phyloP scores from a whole-genome alignment of 2,113 vertebrate genomes.

The Proterorhinus semilunaris region DNA sequence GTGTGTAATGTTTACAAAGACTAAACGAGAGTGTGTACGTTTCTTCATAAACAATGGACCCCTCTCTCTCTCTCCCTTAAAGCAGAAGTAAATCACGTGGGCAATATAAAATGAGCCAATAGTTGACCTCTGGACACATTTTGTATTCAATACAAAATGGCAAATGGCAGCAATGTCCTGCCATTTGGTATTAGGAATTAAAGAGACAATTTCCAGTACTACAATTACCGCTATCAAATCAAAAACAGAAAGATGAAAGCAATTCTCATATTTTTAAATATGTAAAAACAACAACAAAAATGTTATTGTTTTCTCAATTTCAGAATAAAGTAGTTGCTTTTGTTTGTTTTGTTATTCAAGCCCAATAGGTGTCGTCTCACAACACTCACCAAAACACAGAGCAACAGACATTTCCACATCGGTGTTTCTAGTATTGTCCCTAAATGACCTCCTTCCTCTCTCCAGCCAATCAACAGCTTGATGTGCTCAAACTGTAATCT shows the following conservation, averaged over 20 bases:
- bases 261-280: no score
- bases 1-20: slow-evolving; percentile 1
- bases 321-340: not conserved
- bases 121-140: no score
- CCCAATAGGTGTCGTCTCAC: not conserved
- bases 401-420: not conserved
- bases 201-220: no score
- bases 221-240: no score
- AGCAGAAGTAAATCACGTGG: not conserved
- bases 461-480: slow-evolving; percentile 34
- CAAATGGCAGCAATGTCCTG: no score
- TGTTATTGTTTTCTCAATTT: no score
- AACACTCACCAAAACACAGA: slow-evolving; percentile 5
- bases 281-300: no score
- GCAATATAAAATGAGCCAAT: not conserved
- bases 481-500: slow-evolving; percentile 55
- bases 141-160: no score
- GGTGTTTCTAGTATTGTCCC: slow-evolving; percentile 24
- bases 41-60: not conserved
- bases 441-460: slow-evolving; percentile 21
- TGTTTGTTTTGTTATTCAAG: not conserved
- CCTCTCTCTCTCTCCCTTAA: not conserved
- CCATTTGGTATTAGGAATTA: no score
- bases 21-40: slow-evolving; percentile 1
- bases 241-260: no score